These are phyloP conservation scores for Brachionus sp. DNA, from an alignment of 1,140 invertebrate species.

Conservation along the genomic window DNA sequence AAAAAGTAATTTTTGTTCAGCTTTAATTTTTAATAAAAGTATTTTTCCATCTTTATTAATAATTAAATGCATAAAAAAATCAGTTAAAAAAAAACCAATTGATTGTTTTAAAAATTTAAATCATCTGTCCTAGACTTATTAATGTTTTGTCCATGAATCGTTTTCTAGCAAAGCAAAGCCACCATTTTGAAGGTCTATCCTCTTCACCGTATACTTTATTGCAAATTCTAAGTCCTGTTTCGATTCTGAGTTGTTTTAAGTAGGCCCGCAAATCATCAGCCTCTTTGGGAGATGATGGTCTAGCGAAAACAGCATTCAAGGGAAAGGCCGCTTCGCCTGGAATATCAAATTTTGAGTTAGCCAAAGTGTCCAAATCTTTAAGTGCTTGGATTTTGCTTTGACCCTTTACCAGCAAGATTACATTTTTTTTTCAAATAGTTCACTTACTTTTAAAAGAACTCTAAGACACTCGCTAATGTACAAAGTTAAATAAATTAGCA, in stretches of 20 bases:
- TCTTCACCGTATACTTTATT: slow-evolving; percentile 85
- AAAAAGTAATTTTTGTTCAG: too few species aligned
- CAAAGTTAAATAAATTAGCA: slow-evolving; percentile 95
- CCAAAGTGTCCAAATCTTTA: slow-evolving; percentile 92
- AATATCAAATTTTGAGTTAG: slow-evolving; percentile 90
- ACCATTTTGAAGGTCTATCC: slow-evolving; percentile 95
- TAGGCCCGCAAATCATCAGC: slow-evolving; percentile 85
- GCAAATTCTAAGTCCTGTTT: slow-evolving; percentile 81
- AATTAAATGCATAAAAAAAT: background rate
- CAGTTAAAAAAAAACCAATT: background rate
- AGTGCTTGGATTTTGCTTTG: slow-evolving; percentile 79
- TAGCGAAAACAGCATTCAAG: slow-evolving; percentile 92
- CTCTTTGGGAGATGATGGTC: slow-evolving; percentile 66
- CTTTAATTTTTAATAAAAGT: too few species aligned
- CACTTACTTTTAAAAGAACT: slow-evolving; percentile 73
- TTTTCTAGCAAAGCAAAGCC: slow-evolving; percentile 97
- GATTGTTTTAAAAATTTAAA: background rate
- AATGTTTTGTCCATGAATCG: slow-evolving; percentile 85
- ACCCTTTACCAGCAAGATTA: slow-evolving; percentile 62
- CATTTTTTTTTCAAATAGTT: background rate
- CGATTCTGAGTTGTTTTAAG: slow-evolving; percentile 87
- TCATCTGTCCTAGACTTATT: slow-evolving; percentile 29
- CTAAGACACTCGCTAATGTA: slow-evolving; percentile 98
- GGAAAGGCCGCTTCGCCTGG: slow-evolving; percentile 93
- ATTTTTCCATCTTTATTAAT: background rate